These are phyloP conservation scores for Nyleta sp. DNA, from an alignment of 2,888 invertebrate genomes.

Conservation along the genomic window DNA sequence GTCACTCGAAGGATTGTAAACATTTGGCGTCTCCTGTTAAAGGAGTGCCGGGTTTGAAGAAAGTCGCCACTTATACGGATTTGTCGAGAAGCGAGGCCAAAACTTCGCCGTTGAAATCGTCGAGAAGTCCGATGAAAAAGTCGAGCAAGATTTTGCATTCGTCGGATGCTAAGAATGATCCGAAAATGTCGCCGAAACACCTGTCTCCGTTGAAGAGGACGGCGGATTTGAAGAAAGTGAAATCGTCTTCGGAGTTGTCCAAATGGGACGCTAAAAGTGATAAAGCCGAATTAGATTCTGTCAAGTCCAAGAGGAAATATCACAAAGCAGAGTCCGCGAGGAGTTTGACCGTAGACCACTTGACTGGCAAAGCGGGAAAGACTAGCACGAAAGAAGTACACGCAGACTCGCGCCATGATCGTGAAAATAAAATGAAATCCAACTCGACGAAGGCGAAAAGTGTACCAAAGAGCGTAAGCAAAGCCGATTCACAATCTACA, in stretches of 20 bases:
- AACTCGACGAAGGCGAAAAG: slow-evolving; percentile 22
- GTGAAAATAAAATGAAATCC: slow-evolving; percentile 20
- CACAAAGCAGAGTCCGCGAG: slow-evolving; percentile 57
- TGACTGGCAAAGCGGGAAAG: not conserved
- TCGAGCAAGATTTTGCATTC: slow-evolving; percentile 3
- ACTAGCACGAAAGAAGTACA: not conserved
- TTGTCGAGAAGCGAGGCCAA: slow-evolving; percentile 30
- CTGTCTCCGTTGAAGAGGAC: slow-evolving; percentile 20
- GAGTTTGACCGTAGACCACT: slow-evolving; percentile 43
- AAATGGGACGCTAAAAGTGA: slow-evolving; percentile 33
- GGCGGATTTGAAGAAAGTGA: slow-evolving; percentile 27
- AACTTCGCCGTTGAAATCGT: slow-evolving; percentile 31
- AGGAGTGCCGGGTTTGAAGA: slow-evolving; percentile 19
- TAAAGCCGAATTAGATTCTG: slow-evolving; percentile 29
- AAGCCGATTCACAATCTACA: slow-evolving; percentile 5
- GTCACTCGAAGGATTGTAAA: slow-evolving; percentile 34
- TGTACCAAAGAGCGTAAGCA: not conserved
- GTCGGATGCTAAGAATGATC: slow-evolving; percentile 4
- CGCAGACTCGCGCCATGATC: slow-evolving; percentile 22
- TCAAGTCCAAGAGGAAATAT: slow-evolving; percentile 30
- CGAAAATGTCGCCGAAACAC: slow-evolving; percentile 27
- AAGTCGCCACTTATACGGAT: slow-evolving; percentile 37
- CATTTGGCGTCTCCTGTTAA: slow-evolving; percentile 31
- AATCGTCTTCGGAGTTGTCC: slow-evolving; percentile 34
- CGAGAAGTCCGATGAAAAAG: slow-evolving; percentile 23